Base-by-base conservation (phyloP, 1,140 invertebrate species). In the Drosophila novamexicana region DNA sequence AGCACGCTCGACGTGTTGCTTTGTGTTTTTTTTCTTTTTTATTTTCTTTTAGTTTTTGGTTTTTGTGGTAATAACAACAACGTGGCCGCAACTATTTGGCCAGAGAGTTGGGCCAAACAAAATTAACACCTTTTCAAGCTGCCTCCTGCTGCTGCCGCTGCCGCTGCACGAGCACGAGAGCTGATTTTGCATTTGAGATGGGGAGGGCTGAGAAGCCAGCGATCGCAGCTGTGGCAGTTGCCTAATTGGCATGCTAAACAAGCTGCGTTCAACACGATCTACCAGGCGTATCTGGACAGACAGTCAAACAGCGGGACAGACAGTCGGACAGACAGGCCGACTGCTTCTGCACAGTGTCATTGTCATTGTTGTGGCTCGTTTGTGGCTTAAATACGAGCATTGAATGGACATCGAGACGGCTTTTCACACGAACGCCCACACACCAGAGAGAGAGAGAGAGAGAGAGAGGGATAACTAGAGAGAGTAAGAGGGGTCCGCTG, bases 181-280 rank as follows among this genome's bases (percentile, higher is more conserved):
- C 82, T 84, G 84, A 89, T 89, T 89, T 89, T 89, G 84, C 85
- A 89, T 89, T 89, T 74, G 44, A 78, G 84, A 89, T 89, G 81
- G 47, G 61, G 44, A 34, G 62, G 45, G 22, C 7, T 40, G 52
- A 69, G 45, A 40, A 18, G 40, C 45, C 53, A 50, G 52, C 39
- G 75, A 83, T 86, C 66, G 69, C 56, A 84, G 50, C 36, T 62
- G 67, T 36, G 58, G 39, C 61, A 67, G 79, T 75, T 81, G 84
- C 84, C 84, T 88, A 89, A 89, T 90, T 89, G 84, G 84, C 84
- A 89, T 89, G 84, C 84, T 89, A 89, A 89, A 89, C 84, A 89
- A 89, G 84, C 84, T 89, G 81, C 85, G 85, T 89, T 89, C 83
- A 89, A 89, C 84, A 89, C 84, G 85, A 89, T 89, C 84, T 89